Conservation (phyloP, 2,888 invertebrate genomes). For the Xestia c-nigrum region DNA sequence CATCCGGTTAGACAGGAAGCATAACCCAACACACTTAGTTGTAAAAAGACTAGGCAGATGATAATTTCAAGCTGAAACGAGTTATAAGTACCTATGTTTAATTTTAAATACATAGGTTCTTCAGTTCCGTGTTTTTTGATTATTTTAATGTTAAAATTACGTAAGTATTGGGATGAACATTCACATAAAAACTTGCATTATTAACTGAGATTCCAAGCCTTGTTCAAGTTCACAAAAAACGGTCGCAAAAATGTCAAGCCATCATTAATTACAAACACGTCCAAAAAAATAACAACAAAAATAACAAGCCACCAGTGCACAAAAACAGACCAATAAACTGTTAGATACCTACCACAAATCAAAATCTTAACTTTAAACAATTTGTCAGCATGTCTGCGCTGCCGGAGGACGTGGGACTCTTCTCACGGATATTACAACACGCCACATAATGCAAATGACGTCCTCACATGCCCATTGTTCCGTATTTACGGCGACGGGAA, state of each 20-base stretch:
- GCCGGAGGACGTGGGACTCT: conserved; percentile 81
- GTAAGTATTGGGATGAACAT: not conserved
- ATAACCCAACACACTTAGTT: too few relatives aligned
- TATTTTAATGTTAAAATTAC: not conserved
- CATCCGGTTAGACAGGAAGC: too few relatives aligned
- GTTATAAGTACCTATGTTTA: too few relatives aligned
- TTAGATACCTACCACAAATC: conserved; percentile 32
- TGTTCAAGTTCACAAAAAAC: conserved; percentile 14
- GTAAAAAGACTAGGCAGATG: too few relatives aligned
- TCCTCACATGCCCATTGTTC: conserved; percentile 65
- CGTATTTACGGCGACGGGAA: conserved; percentile 60
- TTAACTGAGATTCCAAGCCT: not conserved
- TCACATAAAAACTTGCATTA: not conserved
- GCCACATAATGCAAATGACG: conserved; percentile 73
- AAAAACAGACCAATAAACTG: conserved; percentile 51
- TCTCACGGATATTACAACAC: conserved; percentile 81
- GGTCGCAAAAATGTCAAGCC: conserved; percentile 30
- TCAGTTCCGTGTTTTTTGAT: not conserved
- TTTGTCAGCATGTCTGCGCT: conserved; percentile 67
- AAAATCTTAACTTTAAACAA: conserved; percentile 61
- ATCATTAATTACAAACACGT: conserved; percentile 11
- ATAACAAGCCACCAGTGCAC: not conserved
- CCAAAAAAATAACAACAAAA: conserved; percentile 27
- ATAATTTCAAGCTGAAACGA: too few relatives aligned
- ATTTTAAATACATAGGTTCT: too few relatives aligned